Evolutionary conservation across 2,797 vertebrate species (phyloP), one percentile per base, ranked within the genome.

Genomic region (Cryptoblepharus egeriae): DNA sequence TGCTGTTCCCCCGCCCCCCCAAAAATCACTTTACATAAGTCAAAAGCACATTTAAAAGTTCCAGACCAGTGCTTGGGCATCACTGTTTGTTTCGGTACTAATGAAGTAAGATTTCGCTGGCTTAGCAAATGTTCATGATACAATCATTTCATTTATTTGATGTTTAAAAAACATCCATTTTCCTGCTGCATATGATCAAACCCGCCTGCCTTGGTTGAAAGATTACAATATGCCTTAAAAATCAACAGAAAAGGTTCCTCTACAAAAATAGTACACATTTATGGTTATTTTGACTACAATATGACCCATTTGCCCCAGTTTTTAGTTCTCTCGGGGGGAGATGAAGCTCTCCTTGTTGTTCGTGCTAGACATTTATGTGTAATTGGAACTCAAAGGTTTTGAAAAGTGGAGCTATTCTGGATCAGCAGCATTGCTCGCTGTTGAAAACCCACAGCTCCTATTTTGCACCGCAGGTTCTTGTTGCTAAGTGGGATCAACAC

Each of bases 1-100:
- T 30, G 35, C 49, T 30, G 30, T 75, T 32, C 11, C 60, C 64
- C 11, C n/a, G n/a, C n/a, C n/a, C n/a, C n/a, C n/a, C n/a, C n/a
- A n/a, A 81, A 81, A 81, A 28, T 45, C 20, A 39, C 30, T 68
- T 74, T 68, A 37, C n/a, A 67, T 57, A 58, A 32, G 52, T 4
- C 37, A 81, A 32, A 28, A 55, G 55, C 72, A 75, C n/a, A 75
- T 68, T 68, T 58, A 67, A 67, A 42, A 26, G 63, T 81, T 81
- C 52, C 67, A 58, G 26, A 42, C n/a, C 37, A 68, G 75, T 68
- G 5, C 57, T 67, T 78, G 8, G 1, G 7, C n/a, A 64, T n/a
- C 32, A 18, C 16, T 26, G n/a, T 58, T 69, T 60, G 3, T 49
- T 76, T 58, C 30, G 61, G 1, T 61, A n/a, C 15, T 68, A 35